A percentile compares a stretch with the other conserved stretches of the same genome.
phyloP scores from a whole-genome alignment of 2,888 invertebrate genomes.

The Cryptus viduatorius region DNA sequence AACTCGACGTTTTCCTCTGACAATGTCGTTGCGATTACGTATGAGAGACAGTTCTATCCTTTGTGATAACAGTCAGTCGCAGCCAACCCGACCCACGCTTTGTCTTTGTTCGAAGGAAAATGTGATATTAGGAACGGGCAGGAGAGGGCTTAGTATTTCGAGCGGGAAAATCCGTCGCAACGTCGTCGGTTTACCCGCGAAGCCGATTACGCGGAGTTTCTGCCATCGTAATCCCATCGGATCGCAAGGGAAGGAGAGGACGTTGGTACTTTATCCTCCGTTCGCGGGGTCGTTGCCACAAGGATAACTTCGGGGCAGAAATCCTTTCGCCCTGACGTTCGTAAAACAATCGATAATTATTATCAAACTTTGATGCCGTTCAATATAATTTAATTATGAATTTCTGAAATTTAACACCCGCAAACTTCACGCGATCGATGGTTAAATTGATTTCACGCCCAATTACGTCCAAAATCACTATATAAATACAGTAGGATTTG shows the following conservation, averaged over 20 bases:
- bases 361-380: constrained; percentile 19
- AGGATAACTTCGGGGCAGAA: constrained; percentile 39
- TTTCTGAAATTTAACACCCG: neutral
- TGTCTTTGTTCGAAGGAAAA: constrained; percentile 31
- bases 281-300: constrained; percentile 30
- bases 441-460: too few species aligned
- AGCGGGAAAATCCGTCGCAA: constrained; percentile 45
- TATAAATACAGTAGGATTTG: neutral
- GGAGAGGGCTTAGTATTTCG: neutral
- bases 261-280: constrained; percentile 16
- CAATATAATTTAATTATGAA: neutral
- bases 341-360: neutral
- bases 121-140: constrained; percentile 26
- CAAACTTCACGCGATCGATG: neutral
- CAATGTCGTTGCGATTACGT: neutral
- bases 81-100: neutral
- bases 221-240: constrained; percentile 54
- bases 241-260: constrained; percentile 11
- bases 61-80: constrained; percentile 15
- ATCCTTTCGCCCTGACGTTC: constrained; percentile 21
- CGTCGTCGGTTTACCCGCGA: constrained; percentile 38
- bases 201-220: constrained; percentile 62
- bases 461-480: neutral
- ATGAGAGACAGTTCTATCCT: neutral
- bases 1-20: neutral